Percentiles rank a stretch among this genome's conserved stretches.
These are phyloP conservation scores for Anguilla anguilla DNA, from an alignment of 2,797 vertebrate genomes.

Conservation along the genomic window DNA sequence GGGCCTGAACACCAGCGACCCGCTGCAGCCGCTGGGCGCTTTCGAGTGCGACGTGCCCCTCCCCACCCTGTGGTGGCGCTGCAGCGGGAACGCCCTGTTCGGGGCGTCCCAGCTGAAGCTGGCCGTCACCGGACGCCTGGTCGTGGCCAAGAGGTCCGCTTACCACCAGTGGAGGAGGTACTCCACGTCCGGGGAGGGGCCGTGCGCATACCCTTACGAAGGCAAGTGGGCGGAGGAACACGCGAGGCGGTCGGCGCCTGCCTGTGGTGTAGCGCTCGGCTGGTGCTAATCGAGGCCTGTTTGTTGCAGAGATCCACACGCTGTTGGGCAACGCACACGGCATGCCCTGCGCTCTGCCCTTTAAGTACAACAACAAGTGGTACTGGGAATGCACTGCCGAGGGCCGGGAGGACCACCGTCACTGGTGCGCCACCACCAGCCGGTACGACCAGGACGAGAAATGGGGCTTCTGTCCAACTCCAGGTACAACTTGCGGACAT, in stretches of 20 bases:
- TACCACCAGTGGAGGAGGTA: conserved; percentile 77
- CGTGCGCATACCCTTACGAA: conserved; percentile 85
- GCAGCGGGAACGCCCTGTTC: conserved; percentile 71
- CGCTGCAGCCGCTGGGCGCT: conserved; percentile 70
- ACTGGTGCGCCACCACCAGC: conserved; percentile 90
- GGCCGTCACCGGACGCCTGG: conserved; percentile 60
- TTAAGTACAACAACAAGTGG: conserved; percentile 89
- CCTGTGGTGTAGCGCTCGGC: not conserved
- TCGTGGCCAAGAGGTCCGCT: conserved; percentile 74
- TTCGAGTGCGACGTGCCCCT: conserved; percentile 79
- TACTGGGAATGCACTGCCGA: conserved; percentile 85
- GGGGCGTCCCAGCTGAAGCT: conserved; percentile 77
- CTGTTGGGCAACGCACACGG: conserved; percentile 85
- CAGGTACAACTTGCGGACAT: conserved; percentile 66
- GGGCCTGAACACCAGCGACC: conserved; percentile 77
- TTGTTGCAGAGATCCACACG: conserved; percentile 80
- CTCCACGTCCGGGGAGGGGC: conserved; percentile 71
- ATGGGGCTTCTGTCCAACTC: conserved; percentile 91
- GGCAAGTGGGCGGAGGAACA: conserved; percentile 67
- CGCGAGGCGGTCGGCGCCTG: not conserved
- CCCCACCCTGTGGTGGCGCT: conserved; percentile 80
- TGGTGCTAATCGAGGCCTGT: not conserved
- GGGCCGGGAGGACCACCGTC: conserved; percentile 77
- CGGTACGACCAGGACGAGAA: conserved; percentile 82
- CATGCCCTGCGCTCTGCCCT: conserved; percentile 86